These are phyloP conservation scores for Habrosyne pyritoides DNA, from an alignment of 2,888 invertebrate species.

Conservation along the genomic window DNA sequence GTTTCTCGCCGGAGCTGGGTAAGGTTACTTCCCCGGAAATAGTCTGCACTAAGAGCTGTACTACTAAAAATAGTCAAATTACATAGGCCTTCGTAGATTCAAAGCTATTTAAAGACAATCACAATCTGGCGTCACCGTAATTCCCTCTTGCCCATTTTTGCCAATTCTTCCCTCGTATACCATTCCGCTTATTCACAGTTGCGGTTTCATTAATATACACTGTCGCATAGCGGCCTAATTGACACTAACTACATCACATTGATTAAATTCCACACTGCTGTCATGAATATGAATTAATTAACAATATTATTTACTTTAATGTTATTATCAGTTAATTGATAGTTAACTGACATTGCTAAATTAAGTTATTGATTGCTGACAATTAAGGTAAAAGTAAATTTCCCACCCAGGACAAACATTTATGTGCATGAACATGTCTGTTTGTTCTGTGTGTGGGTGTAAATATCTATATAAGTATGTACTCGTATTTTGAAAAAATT, in stretches of 20 bases:
- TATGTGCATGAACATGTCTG: too few species aligned
- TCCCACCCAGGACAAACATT: too few species aligned
- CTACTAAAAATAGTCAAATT: not conserved
- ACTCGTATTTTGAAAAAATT: too few species aligned
- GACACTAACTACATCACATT: slow-evolving; percentile 43
- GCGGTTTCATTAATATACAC: too few species aligned
- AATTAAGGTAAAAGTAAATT: not conserved
- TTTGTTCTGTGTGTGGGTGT: too few species aligned
- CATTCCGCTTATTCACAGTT: not conserved
- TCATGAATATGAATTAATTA: slow-evolving; percentile 64
- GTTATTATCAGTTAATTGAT: slow-evolving; percentile 43
- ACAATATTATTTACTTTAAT: slow-evolving; percentile 30
- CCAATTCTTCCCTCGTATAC: not conserved
- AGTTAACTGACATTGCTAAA: slow-evolving; percentile 27
- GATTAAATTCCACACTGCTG: slow-evolving; percentile 53
- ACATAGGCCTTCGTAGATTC: not conserved
- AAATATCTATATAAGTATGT: too few species aligned
- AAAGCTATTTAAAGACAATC: not conserved
- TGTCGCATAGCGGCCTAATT: slow-evolving; percentile 35
- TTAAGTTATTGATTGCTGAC: slow-evolving; percentile 25
- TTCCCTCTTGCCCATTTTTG: not conserved
- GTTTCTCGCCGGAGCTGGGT: too few species aligned
- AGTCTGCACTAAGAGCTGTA: not conserved
- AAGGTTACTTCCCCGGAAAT: too few species aligned
- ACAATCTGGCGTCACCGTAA: not conserved